Evolutionary conservation across 2,888 invertebrate genomes (phyloP).

Genomic region (Erebia epiphron): DNA sequence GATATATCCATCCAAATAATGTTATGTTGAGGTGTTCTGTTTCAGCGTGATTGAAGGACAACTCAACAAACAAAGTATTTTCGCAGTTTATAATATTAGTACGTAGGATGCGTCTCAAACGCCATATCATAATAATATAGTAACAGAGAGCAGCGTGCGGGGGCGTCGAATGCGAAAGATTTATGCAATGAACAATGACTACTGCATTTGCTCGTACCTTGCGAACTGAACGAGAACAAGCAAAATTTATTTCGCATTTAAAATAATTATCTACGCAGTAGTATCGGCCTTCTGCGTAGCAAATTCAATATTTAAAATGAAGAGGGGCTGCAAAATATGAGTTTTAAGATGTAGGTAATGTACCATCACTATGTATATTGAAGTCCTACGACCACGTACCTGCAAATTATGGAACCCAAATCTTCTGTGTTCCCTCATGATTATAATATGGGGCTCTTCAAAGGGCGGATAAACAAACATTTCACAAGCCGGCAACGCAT

Average conservation of each 20-base stretch:
- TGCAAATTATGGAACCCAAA: too few species aligned
- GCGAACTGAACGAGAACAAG: constrained; percentile 34
- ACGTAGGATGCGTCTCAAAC: neutral
- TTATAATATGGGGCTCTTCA: too few species aligned
- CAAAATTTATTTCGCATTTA: constrained; percentile 60
- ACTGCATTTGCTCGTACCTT: constrained; percentile 54
- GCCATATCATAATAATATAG: constrained; percentile 32
- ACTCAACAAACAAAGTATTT: too few species aligned
- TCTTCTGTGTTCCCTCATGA: too few species aligned
- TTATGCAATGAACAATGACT: constrained; percentile 60
- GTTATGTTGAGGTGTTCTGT: too few species aligned
- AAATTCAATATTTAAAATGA: neutral
- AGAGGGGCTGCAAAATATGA: neutral
- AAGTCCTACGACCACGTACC: too few species aligned
- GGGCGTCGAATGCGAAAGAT: constrained; percentile 65
- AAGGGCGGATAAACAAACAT: too few species aligned
- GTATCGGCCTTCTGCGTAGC: constrained; percentile 6
- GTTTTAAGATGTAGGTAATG: neutral
- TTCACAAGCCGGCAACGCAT: too few species aligned
- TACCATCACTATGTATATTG: too few species aligned
- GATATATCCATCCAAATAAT: too few species aligned
- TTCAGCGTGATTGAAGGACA: too few species aligned
- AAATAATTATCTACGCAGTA: constrained; percentile 35
- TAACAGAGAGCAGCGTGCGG: constrained; percentile 47
- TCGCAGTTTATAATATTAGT: neutral